Evolutionary conservation across 2,113 vertebrate genomes (phyloP).

Genomic region (Prietella phreatophila): DNA sequence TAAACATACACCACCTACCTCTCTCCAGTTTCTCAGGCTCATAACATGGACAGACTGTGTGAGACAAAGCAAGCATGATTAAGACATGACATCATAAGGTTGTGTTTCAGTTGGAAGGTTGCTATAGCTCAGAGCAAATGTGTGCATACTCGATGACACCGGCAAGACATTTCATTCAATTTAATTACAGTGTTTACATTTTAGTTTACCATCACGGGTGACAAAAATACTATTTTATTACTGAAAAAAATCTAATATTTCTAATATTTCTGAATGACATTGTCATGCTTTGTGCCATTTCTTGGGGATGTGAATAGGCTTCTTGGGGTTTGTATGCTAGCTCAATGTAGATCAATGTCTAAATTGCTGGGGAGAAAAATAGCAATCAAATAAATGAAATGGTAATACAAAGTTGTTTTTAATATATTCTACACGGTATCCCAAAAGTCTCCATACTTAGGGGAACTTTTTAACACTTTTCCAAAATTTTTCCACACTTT

Average conservation of each 20-base stretch:
- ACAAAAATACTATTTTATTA: neutral
- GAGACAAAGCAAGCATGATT: conserved; percentile 31
- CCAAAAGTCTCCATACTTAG: too few species aligned
- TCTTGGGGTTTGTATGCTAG: neutral
- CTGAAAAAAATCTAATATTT: neutral
- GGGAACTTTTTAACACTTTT: too few species aligned
- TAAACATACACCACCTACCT: conserved; percentile 73
- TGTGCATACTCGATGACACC: neutral
- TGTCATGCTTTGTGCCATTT: neutral
- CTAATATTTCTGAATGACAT: neutral
- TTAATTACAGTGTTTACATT: neutral
- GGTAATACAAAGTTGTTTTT: neutral
- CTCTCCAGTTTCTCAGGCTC: conserved; percentile 90
- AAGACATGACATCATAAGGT: neutral
- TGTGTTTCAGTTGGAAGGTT: neutral
- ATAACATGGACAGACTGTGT: conserved; percentile 90
- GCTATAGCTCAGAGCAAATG: neutral
- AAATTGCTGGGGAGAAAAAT: neutral
- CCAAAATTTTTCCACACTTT: too few species aligned
- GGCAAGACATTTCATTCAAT: neutral
- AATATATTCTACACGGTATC: neutral
- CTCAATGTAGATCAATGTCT: neutral
- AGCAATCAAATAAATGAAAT: neutral
- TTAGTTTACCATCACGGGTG: neutral
- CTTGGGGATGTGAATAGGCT: neutral